Evolutionary conservation across 2,888 invertebrate species (phyloP).

Genomic region (Spodoptera littoralis): DNA sequence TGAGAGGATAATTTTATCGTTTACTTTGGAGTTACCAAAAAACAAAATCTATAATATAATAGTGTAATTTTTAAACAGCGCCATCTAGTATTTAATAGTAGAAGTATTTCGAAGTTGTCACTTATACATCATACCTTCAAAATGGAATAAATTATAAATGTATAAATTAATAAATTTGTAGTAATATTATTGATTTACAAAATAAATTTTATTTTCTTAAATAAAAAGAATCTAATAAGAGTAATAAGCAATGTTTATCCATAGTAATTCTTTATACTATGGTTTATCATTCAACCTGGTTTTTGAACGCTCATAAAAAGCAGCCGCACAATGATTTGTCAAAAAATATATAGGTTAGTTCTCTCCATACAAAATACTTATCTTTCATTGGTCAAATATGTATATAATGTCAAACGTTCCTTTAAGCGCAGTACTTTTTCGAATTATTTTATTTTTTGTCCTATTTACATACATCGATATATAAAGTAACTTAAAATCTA

Average conservation of each 20-base stretch:
- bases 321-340: constrained; percentile 31
- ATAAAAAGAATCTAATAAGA: too few species aligned
- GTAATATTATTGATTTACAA: too few species aligned
- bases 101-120: constrained; percentile 4
- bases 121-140: neutral
- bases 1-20: too few species aligned
- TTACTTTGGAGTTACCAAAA: too few species aligned
- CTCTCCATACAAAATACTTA: neutral
- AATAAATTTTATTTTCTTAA: too few species aligned
- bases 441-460: too few species aligned
- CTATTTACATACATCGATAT: too few species aligned
- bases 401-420: neutral
- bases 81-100: constrained; percentile 21
- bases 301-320: constrained; percentile 5
- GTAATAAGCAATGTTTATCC: too few species aligned
- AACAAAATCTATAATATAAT: too few species aligned
- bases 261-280: too few species aligned
- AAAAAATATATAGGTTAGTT: constrained; percentile 22
- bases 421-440: neutral
- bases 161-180: too few species aligned
- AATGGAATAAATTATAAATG: neutral
- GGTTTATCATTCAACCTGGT: too few species aligned
- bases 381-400: neutral
- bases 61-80: constrained; percentile 6
- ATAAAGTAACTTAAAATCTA: neutral